Evolutionary conservation across 2,888 invertebrate species (phyloP).

Genomic region (Drosophila robusta): DNA sequence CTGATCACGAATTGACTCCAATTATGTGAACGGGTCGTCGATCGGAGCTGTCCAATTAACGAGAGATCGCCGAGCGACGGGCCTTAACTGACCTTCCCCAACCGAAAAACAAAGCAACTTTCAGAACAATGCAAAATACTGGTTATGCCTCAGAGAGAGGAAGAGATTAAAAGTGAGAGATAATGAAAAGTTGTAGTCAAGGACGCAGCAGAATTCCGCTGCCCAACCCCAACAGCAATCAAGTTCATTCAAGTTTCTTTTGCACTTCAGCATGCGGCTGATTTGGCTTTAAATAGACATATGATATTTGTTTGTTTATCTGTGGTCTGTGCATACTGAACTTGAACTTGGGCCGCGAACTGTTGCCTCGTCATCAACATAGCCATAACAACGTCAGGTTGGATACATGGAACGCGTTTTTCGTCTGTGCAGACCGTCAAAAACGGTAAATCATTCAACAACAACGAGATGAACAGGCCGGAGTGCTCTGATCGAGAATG

Average conservation of each 20-base stretch:
- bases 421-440: slow-evolving; percentile 26
- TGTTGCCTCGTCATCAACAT: slow-evolving; percentile 48
- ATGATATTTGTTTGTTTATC: slow-evolving; percentile 7
- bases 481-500: background rate
- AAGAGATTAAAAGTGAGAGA: background rate
- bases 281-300: background rate
- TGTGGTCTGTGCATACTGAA: slow-evolving; percentile 40
- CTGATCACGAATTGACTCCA: slow-evolving; percentile 68
- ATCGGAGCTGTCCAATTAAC: slow-evolving; percentile 47
- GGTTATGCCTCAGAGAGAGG: slow-evolving; percentile 21
- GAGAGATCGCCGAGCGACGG: slow-evolving; percentile 4
- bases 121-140: slow-evolving; percentile 34
- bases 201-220: slow-evolving; percentile 12
- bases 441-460: slow-evolving; percentile 69
- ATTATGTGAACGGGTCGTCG: slow-evolving; percentile 60
- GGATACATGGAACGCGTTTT: slow-evolving; percentile 5
- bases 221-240: background rate
- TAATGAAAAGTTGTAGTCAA: slow-evolving; percentile 12
- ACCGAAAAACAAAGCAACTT: slow-evolving; percentile 26
- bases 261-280: slow-evolving; percentile 11
- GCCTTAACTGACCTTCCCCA: slow-evolving; percentile 72
- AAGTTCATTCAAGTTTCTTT: background rate
- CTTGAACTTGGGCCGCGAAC: slow-evolving; percentile 67
- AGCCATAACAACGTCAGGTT: slow-evolving; percentile 3
- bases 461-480: slow-evolving; percentile 5